These are phyloP conservation scores for Hydrozoanthus gracilis DNA, from an alignment of 92 coral and sea anemone genomes.

Conservation along the genomic window DNA sequence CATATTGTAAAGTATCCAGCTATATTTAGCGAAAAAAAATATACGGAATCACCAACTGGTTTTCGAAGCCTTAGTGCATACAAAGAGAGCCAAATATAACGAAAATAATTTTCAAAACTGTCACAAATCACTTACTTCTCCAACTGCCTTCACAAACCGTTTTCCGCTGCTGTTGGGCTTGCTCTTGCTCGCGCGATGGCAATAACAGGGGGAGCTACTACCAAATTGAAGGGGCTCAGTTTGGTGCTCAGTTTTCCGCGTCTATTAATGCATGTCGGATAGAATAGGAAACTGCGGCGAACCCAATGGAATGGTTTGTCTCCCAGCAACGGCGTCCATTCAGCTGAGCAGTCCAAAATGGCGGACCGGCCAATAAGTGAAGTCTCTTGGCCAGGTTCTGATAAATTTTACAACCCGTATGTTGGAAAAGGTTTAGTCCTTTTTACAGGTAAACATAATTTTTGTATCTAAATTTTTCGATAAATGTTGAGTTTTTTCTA, in stretches of 20 bases:
- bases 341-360: constrained; percentile 69
- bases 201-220: constrained; percentile 67
- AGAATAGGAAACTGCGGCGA: constrained; percentile 7
- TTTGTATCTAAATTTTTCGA: neutral
- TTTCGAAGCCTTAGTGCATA: neutral
- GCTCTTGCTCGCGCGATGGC: constrained; percentile 58
- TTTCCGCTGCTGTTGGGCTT: constrained; percentile 48
- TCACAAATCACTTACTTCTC: constrained; percentile 59
- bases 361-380: constrained; percentile 66
- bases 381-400: constrained; percentile 84
- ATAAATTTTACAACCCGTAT: constrained; percentile 90
- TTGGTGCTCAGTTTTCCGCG: constrained; percentile 38
- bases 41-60: neutral
- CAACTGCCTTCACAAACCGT: constrained; percentile 46
- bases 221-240: constrained; percentile 64
- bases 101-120: neutral
- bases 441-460: constrained; percentile 75
- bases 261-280: neutral
- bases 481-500: neutral
- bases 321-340: constrained; percentile 85
- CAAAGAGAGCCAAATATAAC: neutral
- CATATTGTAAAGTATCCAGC: constrained; percentile 1
- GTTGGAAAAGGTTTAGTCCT: constrained; percentile 94
- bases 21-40: neutral
- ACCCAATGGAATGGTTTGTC: constrained; percentile 36